Percentiles rank a stretch among this genome's conserved stretches.
phyloP scores from a whole-genome alignment of 2,113 vertebrate genomes.

The Nothocercus julius region DNA sequence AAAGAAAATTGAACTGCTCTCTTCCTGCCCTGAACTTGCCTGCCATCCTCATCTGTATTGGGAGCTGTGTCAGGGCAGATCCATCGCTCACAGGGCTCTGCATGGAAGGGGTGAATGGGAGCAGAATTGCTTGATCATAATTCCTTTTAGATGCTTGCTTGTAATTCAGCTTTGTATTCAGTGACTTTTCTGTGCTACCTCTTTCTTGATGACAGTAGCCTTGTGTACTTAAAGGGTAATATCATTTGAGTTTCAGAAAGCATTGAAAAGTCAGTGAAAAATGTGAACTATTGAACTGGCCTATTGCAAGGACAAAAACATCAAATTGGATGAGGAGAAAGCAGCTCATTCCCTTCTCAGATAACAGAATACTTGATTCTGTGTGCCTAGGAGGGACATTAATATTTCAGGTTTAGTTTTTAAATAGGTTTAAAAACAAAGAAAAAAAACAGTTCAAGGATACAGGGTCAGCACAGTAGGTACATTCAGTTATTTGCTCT shows the following conservation, averaged over 20 bases:
- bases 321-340: neutral
- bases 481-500: neutral
- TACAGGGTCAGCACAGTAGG: neutral
- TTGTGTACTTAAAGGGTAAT: constrained; percentile 35
- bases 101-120: neutral
- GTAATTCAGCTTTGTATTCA: neutral
- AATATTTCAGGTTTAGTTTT: constrained; percentile 1
- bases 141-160: neutral
- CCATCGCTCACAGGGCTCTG: neutral
- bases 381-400: constrained; percentile 9
- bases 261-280: constrained; percentile 27
- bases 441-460: neutral
- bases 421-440: neutral
- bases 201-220: neutral
- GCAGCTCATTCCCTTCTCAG: neutral
- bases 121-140: neutral
- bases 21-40: neutral
- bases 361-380: neutral
- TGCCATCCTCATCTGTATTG: neutral
- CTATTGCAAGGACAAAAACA: constrained; percentile 17
- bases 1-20: neutral
- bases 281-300: constrained; percentile 64
- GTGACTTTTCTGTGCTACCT: constrained; percentile 28
- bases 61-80: neutral
- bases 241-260: constrained; percentile 15